A percentile compares a stretch with the other conserved stretches of the same genome.
These are phyloP conservation scores for Drosophila rufa DNA, from an alignment of 1,140 invertebrate genomes.

Conservation along the genomic window DNA sequence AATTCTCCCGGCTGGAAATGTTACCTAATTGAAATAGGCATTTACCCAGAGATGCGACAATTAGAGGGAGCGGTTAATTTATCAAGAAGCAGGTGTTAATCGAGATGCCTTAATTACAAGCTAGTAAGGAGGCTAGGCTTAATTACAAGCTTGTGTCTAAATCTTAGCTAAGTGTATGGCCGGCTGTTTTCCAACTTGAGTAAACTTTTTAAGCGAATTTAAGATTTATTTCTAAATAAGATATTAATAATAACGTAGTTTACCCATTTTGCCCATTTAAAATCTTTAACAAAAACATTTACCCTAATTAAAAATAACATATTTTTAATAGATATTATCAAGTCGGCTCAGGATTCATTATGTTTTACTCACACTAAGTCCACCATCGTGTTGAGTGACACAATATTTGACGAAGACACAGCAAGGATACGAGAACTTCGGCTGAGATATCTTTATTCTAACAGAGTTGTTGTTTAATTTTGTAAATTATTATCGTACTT, in stretches of 20 bases:
- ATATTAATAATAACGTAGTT: neutral
- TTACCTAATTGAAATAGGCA: conserved; percentile 45
- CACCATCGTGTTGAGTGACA: conserved; percentile 4
- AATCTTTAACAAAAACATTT: neutral
- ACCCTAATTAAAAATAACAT: neutral
- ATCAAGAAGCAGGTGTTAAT: neutral
- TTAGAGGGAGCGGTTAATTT: neutral
- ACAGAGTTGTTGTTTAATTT: conserved; percentile 54
- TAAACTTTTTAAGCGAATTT: neutral
- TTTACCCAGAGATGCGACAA: conserved; percentile 7
- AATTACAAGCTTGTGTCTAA: too few relatives aligned
- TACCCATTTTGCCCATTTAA: too few relatives aligned
- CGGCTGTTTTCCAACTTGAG: too few relatives aligned
- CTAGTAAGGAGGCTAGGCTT: neutral
- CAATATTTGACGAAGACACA: conserved; percentile 28
- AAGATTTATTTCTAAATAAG: neutral
- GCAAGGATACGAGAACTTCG: conserved; percentile 12
- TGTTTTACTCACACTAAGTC: neutral
- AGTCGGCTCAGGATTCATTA: neutral
- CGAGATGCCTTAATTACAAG: neutral
- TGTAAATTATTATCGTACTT: conserved; percentile 53
- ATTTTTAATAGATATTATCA: neutral
- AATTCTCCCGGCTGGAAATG: conserved; percentile 13
- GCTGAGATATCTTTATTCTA: conserved; percentile 25
- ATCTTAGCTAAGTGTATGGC: too few relatives aligned